Evolutionary conservation across 2,888 invertebrate genomes (phyloP).

Genomic region (Agonopterix alstromeriana): DNA sequence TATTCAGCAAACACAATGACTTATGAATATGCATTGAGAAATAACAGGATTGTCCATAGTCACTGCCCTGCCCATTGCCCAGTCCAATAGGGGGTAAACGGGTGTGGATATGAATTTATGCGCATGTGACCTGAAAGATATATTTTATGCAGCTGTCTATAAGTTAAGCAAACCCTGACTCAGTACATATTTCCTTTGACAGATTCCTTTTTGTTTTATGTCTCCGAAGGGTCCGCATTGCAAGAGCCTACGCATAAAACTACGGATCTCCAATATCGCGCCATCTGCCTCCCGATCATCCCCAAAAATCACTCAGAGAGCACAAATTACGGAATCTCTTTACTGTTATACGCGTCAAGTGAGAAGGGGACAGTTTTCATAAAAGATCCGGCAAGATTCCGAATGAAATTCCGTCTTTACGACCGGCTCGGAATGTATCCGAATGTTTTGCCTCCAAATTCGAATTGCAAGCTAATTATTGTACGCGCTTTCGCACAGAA

Average conservation of each 20-base stretch:
- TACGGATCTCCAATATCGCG: constrained; percentile 57
- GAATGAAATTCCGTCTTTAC: constrained; percentile 48
- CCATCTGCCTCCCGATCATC: constrained; percentile 63
- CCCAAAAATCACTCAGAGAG: constrained; percentile 57
- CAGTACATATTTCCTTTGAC: constrained; percentile 21
- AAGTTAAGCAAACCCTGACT: not conserved
- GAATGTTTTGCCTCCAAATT: constrained; percentile 24
- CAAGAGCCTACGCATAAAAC: constrained; percentile 50
- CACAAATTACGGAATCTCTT: constrained; percentile 59
- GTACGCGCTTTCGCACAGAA: constrained; percentile 27
- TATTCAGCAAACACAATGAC: no score
- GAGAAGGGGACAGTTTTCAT: constrained; percentile 49
- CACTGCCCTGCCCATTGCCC: no score
- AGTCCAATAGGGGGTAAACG: no score
- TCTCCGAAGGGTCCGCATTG: constrained; percentile 30
- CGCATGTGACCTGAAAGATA: not conserved
- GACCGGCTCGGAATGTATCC: constrained; percentile 39
- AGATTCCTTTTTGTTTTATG: constrained; percentile 59
- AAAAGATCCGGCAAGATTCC: constrained; percentile 37
- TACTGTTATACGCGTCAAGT: constrained; percentile 34
- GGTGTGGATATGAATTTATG: not conserved
- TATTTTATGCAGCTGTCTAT: no score
- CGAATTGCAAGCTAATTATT: constrained; percentile 48
- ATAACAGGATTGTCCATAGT: no score
- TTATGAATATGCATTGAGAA: no score